Conservation (phyloP, 2,113 vertebrate species). For the Eubucco bourcierii region DNA sequence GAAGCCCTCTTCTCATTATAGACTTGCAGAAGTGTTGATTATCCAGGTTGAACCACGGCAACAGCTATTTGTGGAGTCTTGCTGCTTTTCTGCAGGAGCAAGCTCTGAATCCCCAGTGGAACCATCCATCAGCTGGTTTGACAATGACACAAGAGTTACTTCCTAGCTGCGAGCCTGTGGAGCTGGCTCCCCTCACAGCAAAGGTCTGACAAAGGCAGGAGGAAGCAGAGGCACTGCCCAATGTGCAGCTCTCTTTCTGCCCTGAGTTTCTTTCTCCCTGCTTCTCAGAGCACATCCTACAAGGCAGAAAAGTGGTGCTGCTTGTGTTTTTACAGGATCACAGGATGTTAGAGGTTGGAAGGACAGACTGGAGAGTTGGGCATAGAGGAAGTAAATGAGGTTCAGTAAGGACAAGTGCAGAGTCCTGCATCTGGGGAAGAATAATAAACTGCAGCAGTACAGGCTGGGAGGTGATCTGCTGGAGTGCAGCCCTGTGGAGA, state of each 20-base stretch:
- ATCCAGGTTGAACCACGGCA: background rate
- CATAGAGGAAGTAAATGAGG: too few species aligned
- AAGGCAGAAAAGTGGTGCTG: background rate
- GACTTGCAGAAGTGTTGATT: conserved; percentile 31
- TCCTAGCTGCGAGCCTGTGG: conserved; percentile 54
- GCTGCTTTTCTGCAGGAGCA: background rate
- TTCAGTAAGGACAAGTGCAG: too few species aligned
- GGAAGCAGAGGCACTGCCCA: background rate
- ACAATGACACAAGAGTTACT: background rate
- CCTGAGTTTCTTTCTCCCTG: background rate
- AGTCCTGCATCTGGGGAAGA: too few species aligned
- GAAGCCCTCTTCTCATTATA: background rate
- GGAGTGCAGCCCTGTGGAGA: too few species aligned
- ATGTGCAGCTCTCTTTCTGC: background rate
- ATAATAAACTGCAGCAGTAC: too few species aligned
- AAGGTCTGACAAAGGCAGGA: background rate
- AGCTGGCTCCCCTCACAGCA: conserved; percentile 57
- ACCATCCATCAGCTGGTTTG: conserved; percentile 34
- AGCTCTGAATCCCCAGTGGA: conserved; percentile 58
- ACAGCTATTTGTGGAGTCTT: conserved; percentile 10
- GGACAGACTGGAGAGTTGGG: too few species aligned
- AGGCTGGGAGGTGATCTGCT: too few species aligned
- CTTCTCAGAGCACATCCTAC: background rate
- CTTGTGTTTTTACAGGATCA: background rate
- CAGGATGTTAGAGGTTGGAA: too few species aligned